Evolutionary conservation across 2,113 vertebrate genomes (phyloP), one percentile per base, ranked within the genome.

Genomic region (Pelusios castaneus): DNA sequence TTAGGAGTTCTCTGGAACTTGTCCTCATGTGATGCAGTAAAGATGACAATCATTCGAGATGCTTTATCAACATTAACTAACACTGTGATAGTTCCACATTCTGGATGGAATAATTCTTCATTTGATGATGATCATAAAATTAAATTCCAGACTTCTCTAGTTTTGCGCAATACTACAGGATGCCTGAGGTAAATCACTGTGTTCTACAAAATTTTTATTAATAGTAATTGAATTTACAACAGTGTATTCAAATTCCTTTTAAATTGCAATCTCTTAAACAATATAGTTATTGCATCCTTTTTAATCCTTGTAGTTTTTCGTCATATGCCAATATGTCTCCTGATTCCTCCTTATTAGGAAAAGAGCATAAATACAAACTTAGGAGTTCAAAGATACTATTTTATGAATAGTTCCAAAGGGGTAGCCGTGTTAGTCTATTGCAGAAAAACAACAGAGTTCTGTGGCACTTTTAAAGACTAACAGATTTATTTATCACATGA

Each of bases 1-100:
- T 22, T 76, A 99, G 99, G 99, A 87, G 99, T 99, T 93, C 98
- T 99, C 94, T 99, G 99, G 99, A 99, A 99, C 98, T 97, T 99
- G 97, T 99, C 99, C 52, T 99, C 99, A 0, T 99, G 99, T 38
- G 99, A 99, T 88, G 98, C 99, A 0, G 99, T 99, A 82, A 99
- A 99, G 98, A 99, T 99, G 99, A 99, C 99, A 97, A 99, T 99
- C 98, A 99, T 99, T 47, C 98, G 99, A 85, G 99, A 99, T 34
- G 99, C 99, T 93, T 98, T 99, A 97, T 98, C 98, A 10, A 99
- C 98, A 2, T 97, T 99, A 90, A 99, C 99, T 41, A 99, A 98
- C 98, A 99, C 99, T 98, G 99, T 99, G 98, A 99, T 99, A 58
- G 99, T 99, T 98, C 99, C 99, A 38, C 99, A 99, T 94, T 99